These are phyloP conservation scores for Tiliacea aurago DNA, from an alignment of 2,888 invertebrate genomes.

Conservation along the genomic window DNA sequence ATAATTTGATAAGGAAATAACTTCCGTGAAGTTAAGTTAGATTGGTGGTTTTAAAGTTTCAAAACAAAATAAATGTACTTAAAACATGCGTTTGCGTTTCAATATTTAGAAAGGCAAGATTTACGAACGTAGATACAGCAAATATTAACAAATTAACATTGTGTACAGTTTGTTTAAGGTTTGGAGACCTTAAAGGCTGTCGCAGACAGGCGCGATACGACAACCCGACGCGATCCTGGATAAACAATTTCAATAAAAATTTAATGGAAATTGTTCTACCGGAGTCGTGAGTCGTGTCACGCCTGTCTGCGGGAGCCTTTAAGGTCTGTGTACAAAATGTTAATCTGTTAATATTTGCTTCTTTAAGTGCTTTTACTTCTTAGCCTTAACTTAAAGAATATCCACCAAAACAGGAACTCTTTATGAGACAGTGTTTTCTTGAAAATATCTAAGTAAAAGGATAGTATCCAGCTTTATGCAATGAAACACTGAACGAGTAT, in stretches of 20 bases:
- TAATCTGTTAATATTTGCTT: too few species aligned
- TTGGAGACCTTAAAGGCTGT: slow-evolving; percentile 19
- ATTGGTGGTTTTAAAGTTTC: slow-evolving; percentile 35
- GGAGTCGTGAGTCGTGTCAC: too few species aligned
- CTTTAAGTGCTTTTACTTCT: too few species aligned
- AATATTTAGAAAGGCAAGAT: slow-evolving; percentile 56
- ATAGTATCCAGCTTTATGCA: background rate
- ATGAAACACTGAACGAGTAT: background rate
- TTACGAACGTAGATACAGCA: slow-evolving; percentile 32
- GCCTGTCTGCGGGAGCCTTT: too few species aligned
- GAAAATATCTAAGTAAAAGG: background rate
- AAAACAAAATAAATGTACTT: slow-evolving; percentile 36
- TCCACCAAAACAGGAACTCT: background rate
- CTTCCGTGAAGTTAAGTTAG: slow-evolving; percentile 47
- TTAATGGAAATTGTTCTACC: too few species aligned
- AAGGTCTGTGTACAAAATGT: too few species aligned
- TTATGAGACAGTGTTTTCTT: background rate
- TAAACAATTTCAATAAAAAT: too few species aligned
- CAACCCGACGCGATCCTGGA: too few species aligned
- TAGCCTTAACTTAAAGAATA: too few species aligned
- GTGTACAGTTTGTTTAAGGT: slow-evolving; percentile 35
- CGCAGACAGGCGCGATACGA: too few species aligned
- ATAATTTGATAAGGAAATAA: slow-evolving; percentile 58
- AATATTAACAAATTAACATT: slow-evolving; percentile 49
- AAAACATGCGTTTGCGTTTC: slow-evolving; percentile 28